These are phyloP conservation scores for Perccottus glenii DNA, from an alignment of 2,113 vertebrate species.

Conservation along the genomic window DNA sequence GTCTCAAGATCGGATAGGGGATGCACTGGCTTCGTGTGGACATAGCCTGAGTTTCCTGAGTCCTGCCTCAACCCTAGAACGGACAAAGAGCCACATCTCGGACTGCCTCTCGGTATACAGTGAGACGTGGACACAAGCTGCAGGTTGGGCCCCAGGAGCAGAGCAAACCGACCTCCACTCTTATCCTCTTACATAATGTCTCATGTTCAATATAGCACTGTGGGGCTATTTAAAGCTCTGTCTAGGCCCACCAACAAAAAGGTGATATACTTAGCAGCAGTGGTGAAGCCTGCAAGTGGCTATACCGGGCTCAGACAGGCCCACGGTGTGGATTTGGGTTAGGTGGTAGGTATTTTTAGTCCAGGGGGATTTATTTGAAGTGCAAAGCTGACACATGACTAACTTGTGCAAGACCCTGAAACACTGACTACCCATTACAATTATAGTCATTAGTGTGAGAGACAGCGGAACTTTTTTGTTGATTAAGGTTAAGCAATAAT, in stretches of 20 bases:
- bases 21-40: too few relatives aligned
- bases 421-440: too few relatives aligned
- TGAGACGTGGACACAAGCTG: slow-evolving; percentile 45
- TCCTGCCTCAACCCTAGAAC: too few relatives aligned
- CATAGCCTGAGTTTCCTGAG: too few relatives aligned
- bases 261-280: slow-evolving; percentile 81
- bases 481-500: too few relatives aligned
- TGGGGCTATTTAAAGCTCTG: slow-evolving; percentile 76
- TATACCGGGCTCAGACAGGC: slow-evolving; percentile 80
- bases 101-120: slow-evolving; percentile 24
- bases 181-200: slow-evolving; percentile 83
- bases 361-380: slow-evolving; percentile 56
- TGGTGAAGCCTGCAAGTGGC: slow-evolving; percentile 78
- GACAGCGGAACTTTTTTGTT: too few relatives aligned
- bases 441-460: too few relatives aligned
- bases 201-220: slow-evolving; percentile 78
- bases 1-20: too few relatives aligned
- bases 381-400: slow-evolving; percentile 17
- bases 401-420: neutral
- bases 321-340: slow-evolving; percentile 76
- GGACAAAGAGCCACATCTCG: slow-evolving; percentile 36
- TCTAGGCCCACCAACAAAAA: slow-evolving; percentile 82
- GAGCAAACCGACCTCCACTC: slow-evolving; percentile 59
- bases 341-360: slow-evolving; percentile 78
- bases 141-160: slow-evolving; percentile 55